Percentiles rank a stretch among this genome's conserved stretches.
Evolutionary conservation across 2,888 invertebrate genomes (phyloP).

Genomic region (Cataglyphis altisquamis): DNA sequence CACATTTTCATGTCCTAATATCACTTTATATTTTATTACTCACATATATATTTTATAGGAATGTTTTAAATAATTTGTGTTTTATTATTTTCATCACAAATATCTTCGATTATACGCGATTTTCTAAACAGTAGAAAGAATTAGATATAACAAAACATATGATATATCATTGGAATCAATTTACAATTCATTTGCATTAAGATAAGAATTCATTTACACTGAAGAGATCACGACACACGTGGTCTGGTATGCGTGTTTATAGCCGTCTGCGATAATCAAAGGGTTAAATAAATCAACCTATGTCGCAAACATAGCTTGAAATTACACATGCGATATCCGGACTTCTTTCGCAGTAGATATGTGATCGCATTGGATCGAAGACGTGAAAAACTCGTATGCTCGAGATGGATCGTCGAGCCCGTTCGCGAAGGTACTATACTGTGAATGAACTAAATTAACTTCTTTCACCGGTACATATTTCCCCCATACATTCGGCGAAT

Average conservation of each 20-base stretch:
- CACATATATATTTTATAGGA: neutral
- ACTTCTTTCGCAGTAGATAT: neutral
- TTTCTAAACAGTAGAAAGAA: neutral
- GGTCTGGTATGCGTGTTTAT: neutral
- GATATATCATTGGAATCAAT: slow-evolving; percentile 18
- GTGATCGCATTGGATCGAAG: neutral
- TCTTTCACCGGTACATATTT: slow-evolving; percentile 58
- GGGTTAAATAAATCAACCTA: slow-evolving; percentile 33
- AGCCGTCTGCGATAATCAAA: neutral
- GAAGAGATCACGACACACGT: slow-evolving; percentile 3
- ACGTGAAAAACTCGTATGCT: slow-evolving; percentile 32
- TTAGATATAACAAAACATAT: neutral
- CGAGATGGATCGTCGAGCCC: slow-evolving; percentile 41
- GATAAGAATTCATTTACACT: slow-evolving; percentile 25
- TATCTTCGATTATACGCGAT: neutral
- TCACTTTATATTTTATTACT: slow-evolving; percentile 1
- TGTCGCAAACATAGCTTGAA: slow-evolving; percentile 1
- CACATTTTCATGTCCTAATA: slow-evolving; percentile 18
- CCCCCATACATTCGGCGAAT: slow-evolving; percentile 64
- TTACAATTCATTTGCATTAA: slow-evolving; percentile 36
- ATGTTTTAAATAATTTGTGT: neutral
- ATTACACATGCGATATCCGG: neutral
- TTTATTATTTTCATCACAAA: neutral
- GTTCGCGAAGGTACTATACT: slow-evolving; percentile 63
- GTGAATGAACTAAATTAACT: slow-evolving; percentile 66